phyloP scores from a whole-genome alignment of 2,797 vertebrate genomes.

The Notolepis coatsorum region DNA sequence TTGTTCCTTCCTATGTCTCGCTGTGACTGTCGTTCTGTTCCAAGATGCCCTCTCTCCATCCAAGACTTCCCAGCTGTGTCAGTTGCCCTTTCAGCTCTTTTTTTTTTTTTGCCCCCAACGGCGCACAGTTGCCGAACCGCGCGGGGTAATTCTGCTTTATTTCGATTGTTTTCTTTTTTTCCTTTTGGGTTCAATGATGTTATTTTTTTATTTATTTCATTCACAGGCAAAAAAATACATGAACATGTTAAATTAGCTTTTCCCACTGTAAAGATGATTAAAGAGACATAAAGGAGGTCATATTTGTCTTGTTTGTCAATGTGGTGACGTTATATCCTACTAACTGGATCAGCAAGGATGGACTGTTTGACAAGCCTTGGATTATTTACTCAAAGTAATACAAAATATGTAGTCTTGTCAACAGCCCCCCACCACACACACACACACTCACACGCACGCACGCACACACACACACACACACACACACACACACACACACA shows the following conservation, averaged over 20 bases:
- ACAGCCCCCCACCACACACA: too few relatives aligned
- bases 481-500: too few relatives aligned
- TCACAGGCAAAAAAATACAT: constrained; percentile 61
- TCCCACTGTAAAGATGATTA: constrained; percentile 79
- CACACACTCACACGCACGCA: too few relatives aligned
- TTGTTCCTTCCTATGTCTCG: constrained; percentile 26
- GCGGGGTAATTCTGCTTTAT: constrained; percentile 44
- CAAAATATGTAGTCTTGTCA: background rate
- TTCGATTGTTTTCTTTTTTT: constrained; percentile 50
- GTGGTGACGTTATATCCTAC: constrained; percentile 55
- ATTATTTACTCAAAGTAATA: constrained; percentile 11
- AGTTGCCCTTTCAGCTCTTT: constrained; percentile 21
- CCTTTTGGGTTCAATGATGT: constrained; percentile 49
- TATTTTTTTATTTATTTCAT: constrained; percentile 78
- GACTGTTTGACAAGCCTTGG: constrained; percentile 8
- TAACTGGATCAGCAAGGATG: constrained; percentile 16
- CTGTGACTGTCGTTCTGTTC: constrained; percentile 16
- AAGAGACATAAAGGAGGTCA: constrained; percentile 77
- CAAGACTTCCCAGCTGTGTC: constrained; percentile 47
- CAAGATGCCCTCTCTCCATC: constrained; percentile 47
- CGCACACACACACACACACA: too few relatives aligned
- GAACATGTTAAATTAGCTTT: constrained; percentile 75
- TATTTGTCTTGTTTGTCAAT: constrained; percentile 81
- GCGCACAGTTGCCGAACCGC: constrained; percentile 53
- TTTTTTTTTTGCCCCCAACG: constrained; percentile 28